These are phyloP conservation scores for Dipodomys spectabilis DNA, from an alignment of 2,113 vertebrate genomes.

Conservation along the genomic window DNA sequence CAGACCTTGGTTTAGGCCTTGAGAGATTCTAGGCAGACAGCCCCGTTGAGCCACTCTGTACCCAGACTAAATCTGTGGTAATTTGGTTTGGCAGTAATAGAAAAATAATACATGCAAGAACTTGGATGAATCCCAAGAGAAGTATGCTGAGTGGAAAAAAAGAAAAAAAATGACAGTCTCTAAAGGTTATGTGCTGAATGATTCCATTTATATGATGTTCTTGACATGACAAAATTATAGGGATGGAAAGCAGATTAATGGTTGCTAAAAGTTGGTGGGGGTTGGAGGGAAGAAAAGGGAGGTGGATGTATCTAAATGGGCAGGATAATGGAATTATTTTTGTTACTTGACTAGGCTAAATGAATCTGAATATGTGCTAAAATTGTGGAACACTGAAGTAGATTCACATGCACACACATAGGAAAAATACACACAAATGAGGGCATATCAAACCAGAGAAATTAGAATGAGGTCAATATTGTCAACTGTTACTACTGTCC, in stretches of 20 bases:
- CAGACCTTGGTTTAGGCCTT: not conserved
- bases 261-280: not conserved
- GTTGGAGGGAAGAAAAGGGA: too few relatives aligned
- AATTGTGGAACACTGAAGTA: not conserved
- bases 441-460: not conserved
- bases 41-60: not conserved
- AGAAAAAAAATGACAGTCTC: slow-evolving; percentile 10
- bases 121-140: not conserved
- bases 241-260: not conserved
- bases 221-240: slow-evolving; percentile 45
- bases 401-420: not conserved
- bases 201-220: not conserved
- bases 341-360: not conserved
- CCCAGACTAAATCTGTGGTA: not conserved
- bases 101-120: not conserved
- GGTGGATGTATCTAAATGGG: not conserved
- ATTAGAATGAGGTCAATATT: not conserved
- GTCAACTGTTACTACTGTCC: not conserved
- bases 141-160: not conserved
- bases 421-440: not conserved
- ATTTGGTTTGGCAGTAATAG: slow-evolving; percentile 5
- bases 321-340: not conserved
- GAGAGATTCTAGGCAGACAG: not conserved
- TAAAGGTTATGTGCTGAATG: not conserved
- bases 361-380: not conserved